Evolutionary conservation across 2,888 invertebrate species (phyloP).

Genomic region (Brenthis ino): DNA sequence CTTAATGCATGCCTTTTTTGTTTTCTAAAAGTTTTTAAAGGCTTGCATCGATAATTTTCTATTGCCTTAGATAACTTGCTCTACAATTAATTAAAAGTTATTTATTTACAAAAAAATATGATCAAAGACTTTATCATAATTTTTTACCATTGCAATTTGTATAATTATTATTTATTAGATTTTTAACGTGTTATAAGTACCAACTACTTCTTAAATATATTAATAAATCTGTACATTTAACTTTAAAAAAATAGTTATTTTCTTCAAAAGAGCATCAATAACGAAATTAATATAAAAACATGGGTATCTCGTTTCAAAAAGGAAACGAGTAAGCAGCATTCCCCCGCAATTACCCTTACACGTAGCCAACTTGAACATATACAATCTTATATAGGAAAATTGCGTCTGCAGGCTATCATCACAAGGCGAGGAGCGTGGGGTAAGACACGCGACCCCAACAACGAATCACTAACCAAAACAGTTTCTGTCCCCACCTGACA

Average conservation of each 20-base stretch:
- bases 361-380: constrained; percentile 45
- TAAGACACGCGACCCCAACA: constrained; percentile 57
- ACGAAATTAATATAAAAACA: constrained; percentile 40
- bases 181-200: too few relatives aligned
- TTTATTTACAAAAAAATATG: too few relatives aligned
- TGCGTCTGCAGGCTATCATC: constrained; percentile 69
- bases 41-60: too few relatives aligned
- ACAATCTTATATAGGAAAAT: constrained; percentile 69
- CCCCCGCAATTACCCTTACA: constrained; percentile 55
- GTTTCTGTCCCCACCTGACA: constrained; percentile 12
- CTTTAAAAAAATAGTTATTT: too few relatives aligned
- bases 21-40: not conserved
- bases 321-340: constrained; percentile 60
- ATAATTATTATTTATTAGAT: too few relatives aligned
- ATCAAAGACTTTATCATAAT: too few relatives aligned
- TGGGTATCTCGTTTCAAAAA: constrained; percentile 52
- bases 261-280: too few relatives aligned
- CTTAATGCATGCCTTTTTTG: not conserved
- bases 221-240: too few relatives aligned
- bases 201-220: too few relatives aligned
- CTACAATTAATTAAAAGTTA: too few relatives aligned
- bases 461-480: constrained; percentile 14
- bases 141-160: too few relatives aligned
- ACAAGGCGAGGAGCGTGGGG: constrained; percentile 56
- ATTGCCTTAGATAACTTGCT: too few relatives aligned